These are phyloP conservation scores for Hafferia zeledoni DNA, from an alignment of 2,797 vertebrate genomes.

Conservation along the genomic window DNA sequence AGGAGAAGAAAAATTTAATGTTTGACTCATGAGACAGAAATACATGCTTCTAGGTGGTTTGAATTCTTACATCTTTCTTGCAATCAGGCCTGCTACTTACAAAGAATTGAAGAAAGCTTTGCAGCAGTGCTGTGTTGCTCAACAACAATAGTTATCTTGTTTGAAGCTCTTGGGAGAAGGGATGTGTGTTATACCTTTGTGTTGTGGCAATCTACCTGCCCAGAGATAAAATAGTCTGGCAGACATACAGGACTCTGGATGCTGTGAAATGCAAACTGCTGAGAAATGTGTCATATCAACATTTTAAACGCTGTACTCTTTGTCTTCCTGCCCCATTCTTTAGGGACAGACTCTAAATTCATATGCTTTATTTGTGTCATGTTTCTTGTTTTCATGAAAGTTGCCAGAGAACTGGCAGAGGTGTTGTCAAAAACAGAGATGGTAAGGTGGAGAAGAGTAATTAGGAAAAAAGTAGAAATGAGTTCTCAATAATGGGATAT, in stretches of 20 bases:
- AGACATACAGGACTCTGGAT: background rate
- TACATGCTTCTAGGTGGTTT: background rate
- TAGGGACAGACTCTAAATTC: background rate
- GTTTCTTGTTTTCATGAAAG: background rate
- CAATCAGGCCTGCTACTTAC: background rate
- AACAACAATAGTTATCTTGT: background rate
- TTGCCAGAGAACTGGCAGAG: background rate
- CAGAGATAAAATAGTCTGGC: background rate
- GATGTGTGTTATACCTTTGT: background rate
- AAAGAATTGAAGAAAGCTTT: background rate
- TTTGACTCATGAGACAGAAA: background rate
- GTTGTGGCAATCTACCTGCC: background rate
- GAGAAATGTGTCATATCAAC: background rate
- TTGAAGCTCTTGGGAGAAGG: background rate
- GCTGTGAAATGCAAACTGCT: background rate
- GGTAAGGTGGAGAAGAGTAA: background rate
- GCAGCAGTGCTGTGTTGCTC: background rate
- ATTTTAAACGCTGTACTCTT: background rate
- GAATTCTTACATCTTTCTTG: background rate
- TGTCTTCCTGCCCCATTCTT: background rate
- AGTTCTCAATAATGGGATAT: fast-evolving
- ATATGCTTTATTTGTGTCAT: background rate
- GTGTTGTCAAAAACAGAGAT: background rate
- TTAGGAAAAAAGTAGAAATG: background rate
- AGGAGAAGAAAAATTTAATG: background rate